phyloP scores from a whole-genome alignment of 1,140 invertebrate species.

The Antheraea mylitta region DNA sequence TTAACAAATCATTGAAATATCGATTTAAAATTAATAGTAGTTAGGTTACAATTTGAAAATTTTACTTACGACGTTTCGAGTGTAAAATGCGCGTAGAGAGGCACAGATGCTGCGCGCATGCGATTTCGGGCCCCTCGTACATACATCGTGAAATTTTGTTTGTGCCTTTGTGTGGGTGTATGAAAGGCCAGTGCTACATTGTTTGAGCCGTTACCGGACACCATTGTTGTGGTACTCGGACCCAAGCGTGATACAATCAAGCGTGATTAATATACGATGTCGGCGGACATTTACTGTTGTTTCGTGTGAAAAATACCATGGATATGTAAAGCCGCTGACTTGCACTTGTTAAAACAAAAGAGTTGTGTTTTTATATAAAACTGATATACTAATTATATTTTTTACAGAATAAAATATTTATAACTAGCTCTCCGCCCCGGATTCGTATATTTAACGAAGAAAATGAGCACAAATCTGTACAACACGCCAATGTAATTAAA shows the following conservation, averaged over 20 bases:
- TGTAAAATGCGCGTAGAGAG: slow-evolving; percentile 28
- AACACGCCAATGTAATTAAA: too few species aligned
- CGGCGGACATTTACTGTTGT: slow-evolving; percentile 20
- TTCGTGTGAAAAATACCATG: slow-evolving; percentile 13
- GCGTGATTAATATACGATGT: slow-evolving; percentile 29
- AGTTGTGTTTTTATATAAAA: background rate
- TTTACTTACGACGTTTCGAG: slow-evolving; percentile 30
- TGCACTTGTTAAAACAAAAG: background rate
- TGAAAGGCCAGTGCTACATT: slow-evolving; percentile 53
- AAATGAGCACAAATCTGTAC: too few species aligned
- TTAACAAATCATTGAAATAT: slow-evolving; percentile 17
- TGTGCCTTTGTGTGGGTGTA: slow-evolving; percentile 40
- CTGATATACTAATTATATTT: too few species aligned
- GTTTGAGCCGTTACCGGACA: slow-evolving; percentile 52
- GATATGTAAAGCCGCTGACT: background rate
- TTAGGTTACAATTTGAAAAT: slow-evolving; percentile 23
- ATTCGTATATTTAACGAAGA: too few species aligned
- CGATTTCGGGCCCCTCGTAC: slow-evolving; percentile 39
- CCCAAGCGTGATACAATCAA: slow-evolving; percentile 32
- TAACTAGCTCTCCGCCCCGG: too few species aligned
- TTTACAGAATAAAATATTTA: too few species aligned
- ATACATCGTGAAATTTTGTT: slow-evolving; percentile 14
- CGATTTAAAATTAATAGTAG: slow-evolving; percentile 12
- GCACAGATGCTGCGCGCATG: slow-evolving; percentile 75
- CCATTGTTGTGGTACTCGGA: slow-evolving; percentile 53